Evolutionary conservation across 2,888 invertebrate genomes (phyloP).

Genomic region (Morpho deidamia): DNA sequence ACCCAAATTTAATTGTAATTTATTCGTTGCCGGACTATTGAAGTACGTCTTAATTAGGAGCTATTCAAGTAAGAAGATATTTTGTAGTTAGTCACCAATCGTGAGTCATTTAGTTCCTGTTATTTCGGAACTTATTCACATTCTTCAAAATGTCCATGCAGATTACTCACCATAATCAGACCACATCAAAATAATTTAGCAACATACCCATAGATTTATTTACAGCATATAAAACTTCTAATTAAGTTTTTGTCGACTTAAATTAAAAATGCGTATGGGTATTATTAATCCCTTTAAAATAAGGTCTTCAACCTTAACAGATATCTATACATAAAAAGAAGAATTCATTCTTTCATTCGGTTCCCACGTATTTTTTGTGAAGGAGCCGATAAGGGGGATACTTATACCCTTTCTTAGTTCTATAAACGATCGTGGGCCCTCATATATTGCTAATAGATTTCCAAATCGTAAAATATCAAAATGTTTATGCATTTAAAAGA

Average conservation of each 20-base stretch:
- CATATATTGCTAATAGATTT: conserved; percentile 75
- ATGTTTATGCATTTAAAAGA: conserved; percentile 52
- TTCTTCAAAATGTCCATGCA: conserved; percentile 6
- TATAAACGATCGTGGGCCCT: conserved; percentile 62
- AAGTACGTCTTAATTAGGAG: too few species aligned
- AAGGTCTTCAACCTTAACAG: conserved; percentile 53
- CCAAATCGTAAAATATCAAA: conserved; percentile 55
- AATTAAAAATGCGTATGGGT: conserved; percentile 23
- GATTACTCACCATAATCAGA: conserved; percentile 9
- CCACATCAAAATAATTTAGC: neutral
- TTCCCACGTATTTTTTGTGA: conserved; percentile 75
- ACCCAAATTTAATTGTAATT: too few species aligned
- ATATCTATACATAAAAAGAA: conserved; percentile 52
- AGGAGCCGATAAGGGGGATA: conserved; percentile 70
- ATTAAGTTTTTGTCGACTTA: conserved; percentile 13
- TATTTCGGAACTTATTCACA: conserved; percentile 15
- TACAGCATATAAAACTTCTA: neutral
- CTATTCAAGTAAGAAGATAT: neutral
- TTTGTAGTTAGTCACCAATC: conserved; percentile 12
- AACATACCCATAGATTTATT: neutral
- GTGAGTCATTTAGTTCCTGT: conserved; percentile 11
- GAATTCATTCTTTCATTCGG: conserved; percentile 63
- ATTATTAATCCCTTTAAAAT: conserved; percentile 44
- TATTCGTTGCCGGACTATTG: too few species aligned
- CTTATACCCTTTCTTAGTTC: conserved; percentile 70